Percentiles rank a stretch among this genome's conserved stretches.
These are phyloP conservation scores for Gymnocephalus cernua DNA, from an alignment of 2,113 vertebrate species.

Conservation along the genomic window DNA sequence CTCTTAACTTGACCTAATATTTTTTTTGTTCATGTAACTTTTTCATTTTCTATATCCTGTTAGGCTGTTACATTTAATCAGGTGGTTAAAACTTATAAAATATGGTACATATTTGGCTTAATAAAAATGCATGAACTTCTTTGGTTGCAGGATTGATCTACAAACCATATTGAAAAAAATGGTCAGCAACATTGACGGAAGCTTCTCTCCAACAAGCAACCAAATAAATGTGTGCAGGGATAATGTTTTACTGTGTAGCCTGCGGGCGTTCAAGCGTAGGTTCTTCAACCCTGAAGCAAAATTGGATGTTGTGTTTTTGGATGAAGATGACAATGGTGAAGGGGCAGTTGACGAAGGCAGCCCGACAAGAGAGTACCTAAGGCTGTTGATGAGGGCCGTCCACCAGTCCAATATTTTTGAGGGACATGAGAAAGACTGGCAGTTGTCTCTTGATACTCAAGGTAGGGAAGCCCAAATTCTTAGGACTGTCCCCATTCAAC, in stretches of 20 bases:
- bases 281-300: slow-evolving; percentile 4
- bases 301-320: slow-evolving; percentile 17
- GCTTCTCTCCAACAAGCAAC: slow-evolving; percentile 27
- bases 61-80: slow-evolving; percentile 1
- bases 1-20: not conserved
- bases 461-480: not conserved
- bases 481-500: not conserved
- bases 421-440: not conserved
- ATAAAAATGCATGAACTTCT: not conserved
- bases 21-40: not conserved
- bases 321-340: slow-evolving; percentile 27
- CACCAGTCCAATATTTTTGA: not conserved
- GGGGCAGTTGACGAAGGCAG: slow-evolving; percentile 24
- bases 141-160: slow-evolving; percentile 12
- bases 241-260: slow-evolving; percentile 9
- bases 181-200: slow-evolving; percentile 8
- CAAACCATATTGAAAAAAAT: not conserved
- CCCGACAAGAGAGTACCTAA: slow-evolving; percentile 1
- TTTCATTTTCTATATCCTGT: not conserved
- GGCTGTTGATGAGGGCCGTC: not conserved
- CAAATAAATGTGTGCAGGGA: slow-evolving; percentile 16
- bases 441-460: not conserved
- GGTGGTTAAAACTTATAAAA: not conserved
- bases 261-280: not conserved
- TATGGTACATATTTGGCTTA: not conserved